Conservation (phyloP, 1,140 invertebrate species). For the Choristoneura fumiferana region DNA sequence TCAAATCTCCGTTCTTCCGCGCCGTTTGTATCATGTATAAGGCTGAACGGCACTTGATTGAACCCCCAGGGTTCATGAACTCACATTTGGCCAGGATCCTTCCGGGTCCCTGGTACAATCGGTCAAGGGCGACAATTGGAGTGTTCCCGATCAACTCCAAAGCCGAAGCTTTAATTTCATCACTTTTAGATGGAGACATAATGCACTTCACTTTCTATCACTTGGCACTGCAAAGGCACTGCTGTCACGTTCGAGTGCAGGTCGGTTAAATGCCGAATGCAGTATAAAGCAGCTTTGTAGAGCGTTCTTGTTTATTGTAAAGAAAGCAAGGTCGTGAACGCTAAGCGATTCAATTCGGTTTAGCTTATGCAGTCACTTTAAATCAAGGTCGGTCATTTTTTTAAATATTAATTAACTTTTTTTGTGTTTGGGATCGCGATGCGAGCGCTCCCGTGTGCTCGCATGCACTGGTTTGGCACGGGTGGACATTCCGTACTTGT, state of each 20-base stretch:
- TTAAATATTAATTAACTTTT: not conserved
- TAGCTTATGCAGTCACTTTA: no score
- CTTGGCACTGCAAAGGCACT: not conserved
- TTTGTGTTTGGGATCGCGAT: not conserved
- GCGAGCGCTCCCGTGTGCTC: not conserved
- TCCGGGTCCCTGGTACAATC: constrained; percentile 57
- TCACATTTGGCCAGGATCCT: constrained; percentile 66
- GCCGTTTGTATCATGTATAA: constrained; percentile 61
- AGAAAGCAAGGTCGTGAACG: not conserved
- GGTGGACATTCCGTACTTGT: not conserved
- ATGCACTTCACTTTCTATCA: not conserved
- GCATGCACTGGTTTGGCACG: not conserved
- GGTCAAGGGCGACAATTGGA: constrained; percentile 61
- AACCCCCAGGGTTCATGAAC: constrained; percentile 70
- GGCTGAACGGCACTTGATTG: constrained; percentile 65
- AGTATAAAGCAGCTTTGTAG: not conserved
- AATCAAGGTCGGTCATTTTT: no score
- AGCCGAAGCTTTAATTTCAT: constrained; percentile 62
- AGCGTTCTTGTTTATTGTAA: no score
- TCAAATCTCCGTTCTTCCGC: constrained; percentile 46
- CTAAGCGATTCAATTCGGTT: no score
- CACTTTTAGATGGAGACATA: constrained; percentile 18
- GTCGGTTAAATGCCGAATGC: not conserved
- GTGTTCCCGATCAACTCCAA: constrained; percentile 67
- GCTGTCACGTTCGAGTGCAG: not conserved